Evolutionary conservation across 2,797 vertebrate species (phyloP).

Genomic region (Denticeps clupeoides): DNA sequence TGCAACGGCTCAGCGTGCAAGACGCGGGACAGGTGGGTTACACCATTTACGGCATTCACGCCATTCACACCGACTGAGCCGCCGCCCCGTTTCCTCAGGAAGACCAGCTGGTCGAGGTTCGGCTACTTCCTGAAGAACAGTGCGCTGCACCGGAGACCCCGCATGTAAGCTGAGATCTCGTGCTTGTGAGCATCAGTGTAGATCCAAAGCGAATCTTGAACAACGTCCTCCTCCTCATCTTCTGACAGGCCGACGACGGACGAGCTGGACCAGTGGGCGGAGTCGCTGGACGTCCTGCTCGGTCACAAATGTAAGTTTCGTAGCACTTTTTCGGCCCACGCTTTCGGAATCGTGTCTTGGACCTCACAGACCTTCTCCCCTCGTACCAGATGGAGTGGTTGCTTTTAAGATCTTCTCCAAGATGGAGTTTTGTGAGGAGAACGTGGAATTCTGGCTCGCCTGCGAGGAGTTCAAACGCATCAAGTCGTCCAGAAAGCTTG

Average conservation of each 20-base stretch:
- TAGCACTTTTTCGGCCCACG: constrained; percentile 9
- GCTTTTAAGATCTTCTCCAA: constrained; percentile 79
- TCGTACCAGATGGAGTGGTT: constrained; percentile 68
- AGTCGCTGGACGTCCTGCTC: constrained; percentile 59
- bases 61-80: too few species aligned
- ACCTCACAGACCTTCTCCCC: not conserved
- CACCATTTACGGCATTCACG: too few species aligned
- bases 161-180: too few species aligned
- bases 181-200: not conserved
- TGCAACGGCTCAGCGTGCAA: too few species aligned
- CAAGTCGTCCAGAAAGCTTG: constrained; percentile 60
- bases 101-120: constrained; percentile 51
- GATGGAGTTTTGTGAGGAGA: constrained; percentile 90
- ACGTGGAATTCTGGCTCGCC: constrained; percentile 91
- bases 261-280: constrained; percentile 54
- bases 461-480: constrained; percentile 80
- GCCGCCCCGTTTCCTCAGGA: too few species aligned
- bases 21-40: too few species aligned
- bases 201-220: not conserved
- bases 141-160: constrained; percentile 26
- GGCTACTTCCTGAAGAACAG: constrained; percentile 41
- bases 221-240: constrained; percentile 4
- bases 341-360: not conserved
- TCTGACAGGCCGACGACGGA: constrained; percentile 46
- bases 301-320: constrained; percentile 52